Base-by-base conservation (phyloP, 2,888 invertebrate species). In the Hoplodrina blanda region DNA sequence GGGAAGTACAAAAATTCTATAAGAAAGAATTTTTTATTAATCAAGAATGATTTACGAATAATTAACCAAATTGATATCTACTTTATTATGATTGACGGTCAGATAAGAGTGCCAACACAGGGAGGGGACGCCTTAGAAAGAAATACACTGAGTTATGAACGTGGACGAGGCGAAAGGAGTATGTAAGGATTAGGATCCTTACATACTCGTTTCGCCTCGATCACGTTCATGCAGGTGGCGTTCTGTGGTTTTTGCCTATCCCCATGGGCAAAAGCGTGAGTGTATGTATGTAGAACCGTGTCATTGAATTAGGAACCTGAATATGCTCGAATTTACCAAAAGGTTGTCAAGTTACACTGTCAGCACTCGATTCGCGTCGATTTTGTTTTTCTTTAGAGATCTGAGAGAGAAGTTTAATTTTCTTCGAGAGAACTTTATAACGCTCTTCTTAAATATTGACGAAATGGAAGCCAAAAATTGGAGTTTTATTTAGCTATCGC, bases 351-450 rank as follows among this genome's bases (percentile, higher is more conserved):
- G 85, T 86, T 83, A 82, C 71, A 69, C 73, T 73, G 80, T 82
- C 83, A 83, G 81, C 79, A 88, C 83, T 83, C 84, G 82, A 84
- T 85, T 78, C 73, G 66, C 66, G 69, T 76, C 82, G 82, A 80
- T 87, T 76, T 87, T 87, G 87, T 85, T 88, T 86, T 85, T 66
- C 74, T 76, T 84, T 82, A 76, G 78, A 73, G 61, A 75, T 85
- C 70, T 63, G 56, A 81, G 76, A 80, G 80, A 62, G 74, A 85
- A 88, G 88, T 89, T 89, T 82, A 86, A 90, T 88, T 87, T 89
- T 85, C 85, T 85, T 84, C 72, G 61, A 62, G 33, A 53, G 54
- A 85, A 89, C 79, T 89, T 89, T 82, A 81, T 76, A 80, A 72
- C 66, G 74, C 62, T 67, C 52, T 74, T 76, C 82, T 73, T 81